phyloP scores from a whole-genome alignment of 2,113 vertebrate genomes.

The Oryzias javanicus region DNA sequence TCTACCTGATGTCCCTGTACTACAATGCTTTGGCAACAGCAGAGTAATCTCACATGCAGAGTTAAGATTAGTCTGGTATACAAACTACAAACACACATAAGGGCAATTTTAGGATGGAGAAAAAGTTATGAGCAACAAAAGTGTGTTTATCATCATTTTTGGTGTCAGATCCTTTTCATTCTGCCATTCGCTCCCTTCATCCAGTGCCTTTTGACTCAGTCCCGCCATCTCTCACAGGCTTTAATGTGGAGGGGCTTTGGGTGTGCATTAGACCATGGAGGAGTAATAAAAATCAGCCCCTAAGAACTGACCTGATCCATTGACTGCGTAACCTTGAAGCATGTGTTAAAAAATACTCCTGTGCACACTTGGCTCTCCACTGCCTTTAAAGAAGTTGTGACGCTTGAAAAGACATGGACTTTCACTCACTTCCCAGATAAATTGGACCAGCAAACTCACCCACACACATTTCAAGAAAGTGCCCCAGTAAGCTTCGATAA shows the following conservation, averaged over 20 bases:
- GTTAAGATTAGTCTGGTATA: too few species aligned
- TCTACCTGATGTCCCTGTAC: too few species aligned
- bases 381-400: slow-evolving; percentile 62
- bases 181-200: slow-evolving; percentile 23
- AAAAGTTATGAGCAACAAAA: too few species aligned
- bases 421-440: slow-evolving; percentile 50
- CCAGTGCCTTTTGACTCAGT: slow-evolving; percentile 37
- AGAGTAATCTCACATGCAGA: too few species aligned
- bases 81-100: too few species aligned
- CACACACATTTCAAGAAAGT: slow-evolving; percentile 60
- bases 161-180: slow-evolving; percentile 18
- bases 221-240: slow-evolving; percentile 19
- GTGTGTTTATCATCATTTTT: slow-evolving; percentile 14
- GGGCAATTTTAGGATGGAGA: too few species aligned
- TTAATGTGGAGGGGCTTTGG: slow-evolving; percentile 31
- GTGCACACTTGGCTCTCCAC: slow-evolving; percentile 22
- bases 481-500: slow-evolving; percentile 39
- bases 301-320: slow-evolving; percentile 42
- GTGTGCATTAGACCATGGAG: slow-evolving; percentile 42
- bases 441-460: slow-evolving; percentile 52
- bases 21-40: too few species aligned
- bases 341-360: slow-evolving; percentile 15
- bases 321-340: slow-evolving; percentile 51
- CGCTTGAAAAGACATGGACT: slow-evolving; percentile 57
- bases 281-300: slow-evolving; percentile 47